A percentile compares a stretch with the other conserved stretches of the same genome.
These are phyloP conservation scores for Phytoseiulus persimilis DNA, from an alignment of 2,888 invertebrate genomes.

Conservation along the genomic window DNA sequence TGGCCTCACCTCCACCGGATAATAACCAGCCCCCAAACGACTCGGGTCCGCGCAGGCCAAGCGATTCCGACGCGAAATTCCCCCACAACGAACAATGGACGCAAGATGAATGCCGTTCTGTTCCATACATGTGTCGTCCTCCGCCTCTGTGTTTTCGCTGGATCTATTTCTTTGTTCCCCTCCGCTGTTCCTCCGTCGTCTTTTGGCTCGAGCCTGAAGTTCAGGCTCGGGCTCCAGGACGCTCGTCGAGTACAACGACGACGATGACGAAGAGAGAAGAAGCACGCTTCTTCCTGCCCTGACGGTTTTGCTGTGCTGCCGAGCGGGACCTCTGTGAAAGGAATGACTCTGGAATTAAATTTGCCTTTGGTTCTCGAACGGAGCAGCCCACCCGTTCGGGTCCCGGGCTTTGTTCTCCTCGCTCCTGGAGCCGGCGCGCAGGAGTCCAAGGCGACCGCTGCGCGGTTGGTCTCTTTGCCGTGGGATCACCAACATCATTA, in stretches of 20 bases:
- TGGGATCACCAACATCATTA: not conserved
- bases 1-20: not conserved
- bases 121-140: not conserved
- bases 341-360: not conserved
- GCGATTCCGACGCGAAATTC: not conserved
- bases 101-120: not conserved
- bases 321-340: not conserved
- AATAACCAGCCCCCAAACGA: not conserved
- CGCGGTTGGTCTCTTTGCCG: not conserved
- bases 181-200: not conserved
- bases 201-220: not conserved
- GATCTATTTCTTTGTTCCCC: not conserved
- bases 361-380: slow-evolving; percentile 5
- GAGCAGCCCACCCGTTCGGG: not conserved
- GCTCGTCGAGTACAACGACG: not conserved
- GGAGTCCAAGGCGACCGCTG: not conserved
- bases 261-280: not conserved
- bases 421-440: not conserved
- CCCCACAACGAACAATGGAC: not conserved
- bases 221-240: not conserved
- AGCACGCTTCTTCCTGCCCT: not conserved
- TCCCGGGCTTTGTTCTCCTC: not conserved
- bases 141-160: not conserved
- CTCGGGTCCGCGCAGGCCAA: not conserved
- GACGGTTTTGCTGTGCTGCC: not conserved